phyloP scores from a whole-genome alignment of 2,797 vertebrate species.

The Crenichthys baileyi region DNA sequence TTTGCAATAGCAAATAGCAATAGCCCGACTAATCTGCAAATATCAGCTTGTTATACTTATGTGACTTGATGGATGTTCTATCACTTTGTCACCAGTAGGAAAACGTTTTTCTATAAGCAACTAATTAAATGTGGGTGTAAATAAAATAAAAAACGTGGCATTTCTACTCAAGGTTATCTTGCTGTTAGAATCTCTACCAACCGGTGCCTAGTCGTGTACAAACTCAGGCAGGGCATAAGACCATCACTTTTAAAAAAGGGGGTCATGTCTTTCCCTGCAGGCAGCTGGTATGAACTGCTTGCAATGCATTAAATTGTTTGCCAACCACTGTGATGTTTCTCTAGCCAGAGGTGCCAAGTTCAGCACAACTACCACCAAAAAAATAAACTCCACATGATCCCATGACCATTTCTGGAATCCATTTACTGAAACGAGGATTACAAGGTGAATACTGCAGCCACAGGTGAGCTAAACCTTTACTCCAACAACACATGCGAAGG shows the following conservation, averaged over 20 bases:
- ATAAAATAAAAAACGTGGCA: too few species aligned
- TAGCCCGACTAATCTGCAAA: neutral
- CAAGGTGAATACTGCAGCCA: neutral
- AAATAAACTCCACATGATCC: neutral
- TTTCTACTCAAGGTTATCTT: neutral
- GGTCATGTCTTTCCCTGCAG: conserved; percentile 2
- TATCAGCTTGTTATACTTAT: neutral
- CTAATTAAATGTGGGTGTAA: neutral
- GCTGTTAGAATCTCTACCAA: neutral
- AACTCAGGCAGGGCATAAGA: neutral
- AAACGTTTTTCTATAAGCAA: too few species aligned
- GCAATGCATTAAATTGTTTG: conserved; percentile 7
- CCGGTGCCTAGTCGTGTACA: neutral
- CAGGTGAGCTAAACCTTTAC: neutral
- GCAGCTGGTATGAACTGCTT: neutral
- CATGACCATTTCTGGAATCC: neutral
- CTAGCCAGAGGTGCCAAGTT: conserved; percentile 2
- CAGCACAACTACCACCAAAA: conserved; percentile 2
- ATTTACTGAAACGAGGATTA: conserved; percentile 1
- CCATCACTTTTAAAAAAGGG: neutral
- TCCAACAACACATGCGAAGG: neutral
- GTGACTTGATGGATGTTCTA: too few species aligned
- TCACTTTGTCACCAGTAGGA: too few species aligned
- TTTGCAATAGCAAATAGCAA: neutral
- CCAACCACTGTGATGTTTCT: conserved; percentile 4